These are phyloP conservation scores for Acanthosoma haemorrhoidale DNA, from an alignment of 2,888 invertebrate species.

Conservation along the genomic window DNA sequence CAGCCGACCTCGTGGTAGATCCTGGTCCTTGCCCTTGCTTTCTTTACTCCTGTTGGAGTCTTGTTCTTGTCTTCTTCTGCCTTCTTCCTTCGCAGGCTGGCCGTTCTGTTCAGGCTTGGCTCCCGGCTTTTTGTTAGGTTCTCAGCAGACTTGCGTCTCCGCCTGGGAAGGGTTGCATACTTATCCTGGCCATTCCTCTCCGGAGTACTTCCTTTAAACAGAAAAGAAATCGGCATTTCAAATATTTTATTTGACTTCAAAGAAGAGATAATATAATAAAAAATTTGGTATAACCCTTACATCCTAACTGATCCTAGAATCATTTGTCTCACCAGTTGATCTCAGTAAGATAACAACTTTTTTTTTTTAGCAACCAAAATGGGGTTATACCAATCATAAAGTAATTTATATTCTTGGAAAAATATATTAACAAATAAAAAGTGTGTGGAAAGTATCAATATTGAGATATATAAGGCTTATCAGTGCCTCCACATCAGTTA, in stretches of 20 bases:
- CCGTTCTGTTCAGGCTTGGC: conserved; percentile 44
- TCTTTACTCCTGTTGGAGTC: conserved; percentile 34
- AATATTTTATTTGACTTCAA: no score
- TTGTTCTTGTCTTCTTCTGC: conserved; percentile 33
- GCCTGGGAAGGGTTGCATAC: conserved; percentile 71
- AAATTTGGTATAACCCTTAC: no score
- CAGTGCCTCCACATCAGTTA: no score
- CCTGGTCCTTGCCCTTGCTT: conserved; percentile 52
- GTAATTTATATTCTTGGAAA: no score
- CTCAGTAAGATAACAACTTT: no score
- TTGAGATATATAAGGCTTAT: no score
- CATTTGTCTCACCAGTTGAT: background rate
- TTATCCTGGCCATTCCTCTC: conserved; percentile 57
- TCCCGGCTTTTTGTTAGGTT: conserved; percentile 44
- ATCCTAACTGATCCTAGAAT: background rate
- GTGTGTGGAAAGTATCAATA: no score
- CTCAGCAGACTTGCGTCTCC: conserved; percentile 60
- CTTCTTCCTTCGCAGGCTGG: conserved; percentile 43
- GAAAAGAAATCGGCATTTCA: no score
- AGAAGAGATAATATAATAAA: no score
- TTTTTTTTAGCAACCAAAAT: no score
- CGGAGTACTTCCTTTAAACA: conserved; percentile 41
- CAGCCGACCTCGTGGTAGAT: conserved; percentile 75
- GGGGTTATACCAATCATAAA: no score
- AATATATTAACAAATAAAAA: no score